phyloP scores from a whole-genome alignment of 2,888 invertebrate genomes.

The Drosophila mimica region DNA sequence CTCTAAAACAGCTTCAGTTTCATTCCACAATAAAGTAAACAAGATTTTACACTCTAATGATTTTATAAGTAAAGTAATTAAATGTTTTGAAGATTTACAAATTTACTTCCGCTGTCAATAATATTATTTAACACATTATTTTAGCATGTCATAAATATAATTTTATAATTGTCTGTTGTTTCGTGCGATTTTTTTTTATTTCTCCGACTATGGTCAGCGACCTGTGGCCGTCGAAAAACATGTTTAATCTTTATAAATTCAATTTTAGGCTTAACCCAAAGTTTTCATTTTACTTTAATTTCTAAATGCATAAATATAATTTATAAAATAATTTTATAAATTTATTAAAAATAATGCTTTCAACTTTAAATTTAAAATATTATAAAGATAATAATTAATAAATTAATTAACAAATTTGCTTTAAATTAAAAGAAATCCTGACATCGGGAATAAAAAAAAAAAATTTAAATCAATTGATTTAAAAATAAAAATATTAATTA shows the following conservation, averaged over 20 bases:
- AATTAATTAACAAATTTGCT: neutral
- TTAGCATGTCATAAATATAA: no score
- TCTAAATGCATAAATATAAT: neutral
- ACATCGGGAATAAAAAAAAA: no score
- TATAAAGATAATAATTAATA: neutral
- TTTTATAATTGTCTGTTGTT: no score
- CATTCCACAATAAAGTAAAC: neutral
- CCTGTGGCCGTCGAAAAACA: neutral
- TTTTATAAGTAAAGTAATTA: neutral
- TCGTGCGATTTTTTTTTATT: no score
- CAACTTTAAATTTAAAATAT: neutral
- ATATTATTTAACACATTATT: neutral
- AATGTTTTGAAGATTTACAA: neutral
- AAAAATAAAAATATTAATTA: neutral
- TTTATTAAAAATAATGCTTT: neutral
- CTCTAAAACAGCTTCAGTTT: neutral
- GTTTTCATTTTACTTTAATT: fast-evolving
- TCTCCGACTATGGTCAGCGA: no score
- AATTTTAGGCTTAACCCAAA: neutral
- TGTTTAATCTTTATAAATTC: neutral
- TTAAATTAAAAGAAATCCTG: neutral
- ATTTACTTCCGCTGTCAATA: neutral
- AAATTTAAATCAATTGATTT: neutral
- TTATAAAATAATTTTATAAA: neutral
- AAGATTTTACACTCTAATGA: neutral